These are phyloP conservation scores for Sphaerodactylus townsendi DNA, from an alignment of 2,113 vertebrate species.

Conservation along the genomic window DNA sequence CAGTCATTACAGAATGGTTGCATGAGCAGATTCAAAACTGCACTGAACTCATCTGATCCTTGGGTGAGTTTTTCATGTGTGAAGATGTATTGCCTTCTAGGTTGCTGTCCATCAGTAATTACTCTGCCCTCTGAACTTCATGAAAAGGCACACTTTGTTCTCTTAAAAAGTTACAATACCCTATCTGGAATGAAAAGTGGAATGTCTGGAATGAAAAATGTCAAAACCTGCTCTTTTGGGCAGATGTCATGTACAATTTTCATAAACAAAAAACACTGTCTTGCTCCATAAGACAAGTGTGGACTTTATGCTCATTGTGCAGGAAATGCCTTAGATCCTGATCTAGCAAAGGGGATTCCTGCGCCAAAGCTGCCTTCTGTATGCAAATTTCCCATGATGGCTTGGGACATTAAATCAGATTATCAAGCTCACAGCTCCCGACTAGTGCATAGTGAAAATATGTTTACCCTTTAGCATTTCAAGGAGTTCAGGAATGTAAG, in stretches of 20 bases:
- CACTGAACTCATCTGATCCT: slow-evolving; percentile 90
- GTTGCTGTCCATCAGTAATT: background rate
- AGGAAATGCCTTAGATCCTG: background rate
- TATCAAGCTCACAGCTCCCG: background rate
- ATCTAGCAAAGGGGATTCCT: background rate
- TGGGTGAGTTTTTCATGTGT: slow-evolving; percentile 77
- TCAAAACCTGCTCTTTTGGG: background rate
- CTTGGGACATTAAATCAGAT: background rate
- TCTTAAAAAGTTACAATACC: background rate
- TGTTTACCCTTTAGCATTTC: background rate
- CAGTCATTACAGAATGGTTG: slow-evolving; percentile 91
- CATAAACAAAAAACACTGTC: background rate
- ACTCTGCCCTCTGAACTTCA: background rate
- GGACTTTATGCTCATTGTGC: background rate
- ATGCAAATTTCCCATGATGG: background rate
- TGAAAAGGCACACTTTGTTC: background rate
- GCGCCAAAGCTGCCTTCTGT: background rate
- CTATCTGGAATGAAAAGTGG: background rate
- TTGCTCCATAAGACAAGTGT: background rate
- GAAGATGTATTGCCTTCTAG: background rate
- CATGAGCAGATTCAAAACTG: slow-evolving; percentile 89
- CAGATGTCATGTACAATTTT: background rate
- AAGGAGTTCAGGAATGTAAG: too few relatives aligned
- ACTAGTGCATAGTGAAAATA: background rate
- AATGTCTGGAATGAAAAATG: background rate